Conservation (phyloP, 1,140 invertebrate species). For the Nasonia giraulti region DNA sequence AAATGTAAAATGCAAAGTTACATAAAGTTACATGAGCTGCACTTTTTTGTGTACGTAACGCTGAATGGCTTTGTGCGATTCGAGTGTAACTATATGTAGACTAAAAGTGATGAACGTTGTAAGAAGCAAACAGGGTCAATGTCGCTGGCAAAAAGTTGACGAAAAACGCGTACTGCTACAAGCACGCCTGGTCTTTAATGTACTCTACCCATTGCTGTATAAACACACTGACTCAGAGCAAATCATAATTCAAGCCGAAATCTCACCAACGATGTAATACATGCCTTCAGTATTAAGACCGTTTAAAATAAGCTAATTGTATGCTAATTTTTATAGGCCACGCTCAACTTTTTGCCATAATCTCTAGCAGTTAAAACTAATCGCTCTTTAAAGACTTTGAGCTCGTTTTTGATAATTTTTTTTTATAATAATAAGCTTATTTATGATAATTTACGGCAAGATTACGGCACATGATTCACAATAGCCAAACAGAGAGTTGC, state of each 20-base stretch:
- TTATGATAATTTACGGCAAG: slow-evolving; percentile 1
- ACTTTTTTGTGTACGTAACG: not conserved
- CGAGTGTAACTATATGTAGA: not conserved
- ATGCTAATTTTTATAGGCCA: slow-evolving; percentile 12
- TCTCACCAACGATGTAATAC: not conserved
- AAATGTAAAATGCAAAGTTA: too few relatives aligned
- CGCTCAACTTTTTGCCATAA: not conserved
- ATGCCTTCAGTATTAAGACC: not conserved
- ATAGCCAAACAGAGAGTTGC: not conserved
- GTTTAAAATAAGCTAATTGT: slow-evolving; percentile 12
- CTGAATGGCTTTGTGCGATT: not conserved
- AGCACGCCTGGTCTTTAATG: too few relatives aligned
- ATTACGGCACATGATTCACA: slow-evolving; percentile 13
- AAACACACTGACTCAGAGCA: not conserved
- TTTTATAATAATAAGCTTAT: too few relatives aligned
- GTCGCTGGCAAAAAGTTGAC: slow-evolving; percentile 55
- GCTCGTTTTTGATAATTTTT: too few relatives aligned
- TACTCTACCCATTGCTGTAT: not conserved
- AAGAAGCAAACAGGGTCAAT: slow-evolving; percentile 32
- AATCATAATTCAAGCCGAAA: not conserved
- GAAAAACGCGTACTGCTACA: slow-evolving; percentile 23
- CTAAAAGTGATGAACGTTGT: slow-evolving; percentile 43
- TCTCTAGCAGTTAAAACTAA: not conserved
- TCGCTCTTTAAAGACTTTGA: not conserved
- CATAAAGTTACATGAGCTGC: too few relatives aligned